Evolutionary conservation across 1,140 invertebrate genomes (phyloP).

Genomic region (Drosophila burlai): DNA sequence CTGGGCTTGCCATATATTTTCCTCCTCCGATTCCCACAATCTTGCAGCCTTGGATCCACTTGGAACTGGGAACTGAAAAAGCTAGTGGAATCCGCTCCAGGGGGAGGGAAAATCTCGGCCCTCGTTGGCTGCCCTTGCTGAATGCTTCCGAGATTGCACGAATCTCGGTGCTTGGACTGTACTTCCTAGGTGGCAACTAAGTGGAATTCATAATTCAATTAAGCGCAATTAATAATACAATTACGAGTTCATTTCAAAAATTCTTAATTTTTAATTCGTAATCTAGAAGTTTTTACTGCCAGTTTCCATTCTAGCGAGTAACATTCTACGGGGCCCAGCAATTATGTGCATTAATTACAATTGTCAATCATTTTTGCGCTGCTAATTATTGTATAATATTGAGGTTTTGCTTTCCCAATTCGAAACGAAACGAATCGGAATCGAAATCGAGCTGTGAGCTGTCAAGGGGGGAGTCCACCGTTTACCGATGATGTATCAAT

Average conservation of each 20-base stretch:
- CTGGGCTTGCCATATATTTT: constrained; percentile 4
- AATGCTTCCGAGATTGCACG: constrained; percentile 64
- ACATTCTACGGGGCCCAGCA: constrained; percentile 51
- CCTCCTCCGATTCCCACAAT: constrained; percentile 37
- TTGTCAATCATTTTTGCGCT: constrained; percentile 74
- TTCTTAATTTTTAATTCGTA: constrained; percentile 50
- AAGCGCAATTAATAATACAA: constrained; percentile 81
- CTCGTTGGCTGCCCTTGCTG: constrained; percentile 53
- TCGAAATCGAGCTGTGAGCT: constrained; percentile 27
- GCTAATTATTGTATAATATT: constrained; percentile 78
- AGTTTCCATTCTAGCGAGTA: constrained; percentile 53
- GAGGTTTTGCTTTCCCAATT: constrained; percentile 79
- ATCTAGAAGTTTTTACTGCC: constrained; percentile 14
- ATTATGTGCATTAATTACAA: constrained; percentile 83
- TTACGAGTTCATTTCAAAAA: constrained; percentile 78
- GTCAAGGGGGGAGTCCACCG: constrained; percentile 33
- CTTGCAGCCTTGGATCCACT: constrained; percentile 34
- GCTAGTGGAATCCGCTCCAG: background rate
- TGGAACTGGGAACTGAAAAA: background rate
- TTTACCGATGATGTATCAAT: constrained; percentile 58
- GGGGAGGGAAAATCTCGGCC: constrained; percentile 32
- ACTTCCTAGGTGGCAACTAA: constrained; percentile 61
- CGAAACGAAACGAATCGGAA: constrained; percentile 17
- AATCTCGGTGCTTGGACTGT: constrained; percentile 54
- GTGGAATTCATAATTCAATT: constrained; percentile 80